These are phyloP conservation scores for Eudasyphora cyanicolor DNA, from an alignment of 2,888 invertebrate species.

Conservation along the genomic window DNA sequence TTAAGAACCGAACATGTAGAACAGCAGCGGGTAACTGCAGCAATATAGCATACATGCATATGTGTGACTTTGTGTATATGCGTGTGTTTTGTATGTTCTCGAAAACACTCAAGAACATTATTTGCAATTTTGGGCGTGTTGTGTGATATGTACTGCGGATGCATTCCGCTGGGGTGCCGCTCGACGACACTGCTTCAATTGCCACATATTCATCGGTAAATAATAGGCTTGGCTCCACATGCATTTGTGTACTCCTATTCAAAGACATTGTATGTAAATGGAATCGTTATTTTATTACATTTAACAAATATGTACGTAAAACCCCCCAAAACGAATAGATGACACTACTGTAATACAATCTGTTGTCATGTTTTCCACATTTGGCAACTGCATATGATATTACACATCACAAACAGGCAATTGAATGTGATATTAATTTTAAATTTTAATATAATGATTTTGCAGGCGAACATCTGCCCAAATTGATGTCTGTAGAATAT, in stretches of 20 bases:
- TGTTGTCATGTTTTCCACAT: not conserved
- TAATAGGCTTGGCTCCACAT: not conserved
- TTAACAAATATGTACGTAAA: not conserved
- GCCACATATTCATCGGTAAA: not conserved
- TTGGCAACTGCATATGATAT: too few relatives aligned
- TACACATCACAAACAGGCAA: too few relatives aligned
- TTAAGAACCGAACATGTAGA: slow-evolving; percentile 6
- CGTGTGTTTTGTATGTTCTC: not conserved
- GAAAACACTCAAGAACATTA: slow-evolving; percentile 2
- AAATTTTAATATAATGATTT: too few relatives aligned
- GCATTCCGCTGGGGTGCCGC: not conserved
- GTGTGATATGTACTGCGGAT: not conserved
- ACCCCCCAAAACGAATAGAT: not conserved
- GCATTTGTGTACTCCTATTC: not conserved
- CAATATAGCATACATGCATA: not conserved
- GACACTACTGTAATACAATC: not conserved
- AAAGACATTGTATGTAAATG: not conserved
- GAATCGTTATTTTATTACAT: slow-evolving; percentile 7
- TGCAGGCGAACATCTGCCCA: too few relatives aligned
- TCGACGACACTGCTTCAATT: not conserved
- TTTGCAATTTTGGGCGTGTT: slow-evolving; percentile 17
- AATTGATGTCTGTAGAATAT: too few relatives aligned
- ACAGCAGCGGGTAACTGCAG: not conserved
- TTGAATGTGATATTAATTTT: too few relatives aligned
- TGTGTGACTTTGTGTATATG: too few relatives aligned